Conservation (phyloP, 2,797 vertebrate species). For the Lateolabrax maculatus region DNA sequence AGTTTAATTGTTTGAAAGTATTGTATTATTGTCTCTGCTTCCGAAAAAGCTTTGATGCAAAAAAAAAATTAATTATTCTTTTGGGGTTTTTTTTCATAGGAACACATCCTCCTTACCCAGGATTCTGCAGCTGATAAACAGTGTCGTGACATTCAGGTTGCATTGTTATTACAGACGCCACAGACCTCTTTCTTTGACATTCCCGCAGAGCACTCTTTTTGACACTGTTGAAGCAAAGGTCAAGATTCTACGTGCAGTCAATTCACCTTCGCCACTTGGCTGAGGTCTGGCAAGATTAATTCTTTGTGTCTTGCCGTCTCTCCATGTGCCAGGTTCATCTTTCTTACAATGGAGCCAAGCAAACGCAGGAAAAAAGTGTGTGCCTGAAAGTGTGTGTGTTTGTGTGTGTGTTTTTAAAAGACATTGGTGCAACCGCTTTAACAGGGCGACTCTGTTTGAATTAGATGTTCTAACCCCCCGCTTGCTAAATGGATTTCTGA, state of each 20-base stretch:
- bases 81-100: background rate
- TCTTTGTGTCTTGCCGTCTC: conserved; percentile 75
- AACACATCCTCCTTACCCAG: conserved; percentile 8
- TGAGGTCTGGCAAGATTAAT: conserved; percentile 83
- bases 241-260: conserved; percentile 73
- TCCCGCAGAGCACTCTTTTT: conserved; percentile 43
- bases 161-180: conserved; percentile 49
- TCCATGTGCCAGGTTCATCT: conserved; percentile 72
- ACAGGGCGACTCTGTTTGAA: conserved; percentile 86
- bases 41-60: conserved; percentile 23
- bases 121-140: conserved; percentile 34
- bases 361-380: conserved; percentile 70
- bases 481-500: conserved; percentile 86
- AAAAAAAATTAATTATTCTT: conserved; percentile 30
- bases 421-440: conserved; percentile 83
- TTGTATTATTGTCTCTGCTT: conserved; percentile 2
- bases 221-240: conserved; percentile 77
- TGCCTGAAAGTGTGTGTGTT: conserved; percentile 54
- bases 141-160: conserved; percentile 65
- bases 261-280: conserved; percentile 80
- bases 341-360: conserved; percentile 79
- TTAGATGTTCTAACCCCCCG: conserved; percentile 84
- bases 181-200: conserved; percentile 58
- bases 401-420: conserved; percentile 78
- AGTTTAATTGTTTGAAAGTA: background rate